These are phyloP conservation scores for Lycophotia porphyrea DNA, from an alignment of 2,888 invertebrate species.

Conservation along the genomic window DNA sequence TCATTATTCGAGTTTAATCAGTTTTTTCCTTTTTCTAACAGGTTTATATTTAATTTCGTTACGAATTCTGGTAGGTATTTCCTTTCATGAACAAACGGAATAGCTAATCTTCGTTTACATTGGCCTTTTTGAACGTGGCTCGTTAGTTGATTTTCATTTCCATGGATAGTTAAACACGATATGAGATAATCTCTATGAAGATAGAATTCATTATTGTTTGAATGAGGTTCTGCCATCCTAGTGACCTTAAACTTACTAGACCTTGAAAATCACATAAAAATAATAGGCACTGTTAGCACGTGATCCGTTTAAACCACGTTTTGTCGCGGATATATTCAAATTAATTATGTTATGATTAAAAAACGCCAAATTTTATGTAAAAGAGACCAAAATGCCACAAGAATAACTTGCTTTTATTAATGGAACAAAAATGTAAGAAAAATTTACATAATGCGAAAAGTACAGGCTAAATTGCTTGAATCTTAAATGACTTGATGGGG, in stretches of 20 bases:
- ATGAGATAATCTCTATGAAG: slow-evolving; percentile 17
- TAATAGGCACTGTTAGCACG: slow-evolving; percentile 17
- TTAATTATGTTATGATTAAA: not conserved
- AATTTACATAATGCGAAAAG: slow-evolving; percentile 6
- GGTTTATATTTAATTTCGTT: not conserved
- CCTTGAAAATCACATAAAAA: slow-evolving; percentile 19
- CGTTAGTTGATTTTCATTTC: slow-evolving; percentile 20
- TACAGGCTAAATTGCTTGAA: not conserved
- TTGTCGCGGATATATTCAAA: slow-evolving; percentile 11
- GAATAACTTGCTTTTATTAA: slow-evolving; percentile 4
- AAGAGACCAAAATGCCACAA: slow-evolving; percentile 21
- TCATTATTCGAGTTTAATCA: not conserved
- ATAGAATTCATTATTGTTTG: slow-evolving; percentile 17
- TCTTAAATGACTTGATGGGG: not conserved
- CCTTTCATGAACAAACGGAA: not conserved
- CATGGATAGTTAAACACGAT: slow-evolving; percentile 15
- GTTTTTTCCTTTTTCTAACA: not conserved
- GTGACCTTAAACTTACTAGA: slow-evolving; percentile 35
- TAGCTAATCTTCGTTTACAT: not conserved
- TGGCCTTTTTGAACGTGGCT: slow-evolving; percentile 4
- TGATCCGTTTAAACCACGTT: slow-evolving; percentile 14
- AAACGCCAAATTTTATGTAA: slow-evolving; percentile 6
- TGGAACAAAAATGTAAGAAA: not conserved
- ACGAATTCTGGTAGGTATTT: not conserved
- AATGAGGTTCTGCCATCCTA: slow-evolving; percentile 29